Evolutionary conservation across 1,140 invertebrate genomes (phyloP).

Genomic region (Heliconius eleuchia): DNA sequence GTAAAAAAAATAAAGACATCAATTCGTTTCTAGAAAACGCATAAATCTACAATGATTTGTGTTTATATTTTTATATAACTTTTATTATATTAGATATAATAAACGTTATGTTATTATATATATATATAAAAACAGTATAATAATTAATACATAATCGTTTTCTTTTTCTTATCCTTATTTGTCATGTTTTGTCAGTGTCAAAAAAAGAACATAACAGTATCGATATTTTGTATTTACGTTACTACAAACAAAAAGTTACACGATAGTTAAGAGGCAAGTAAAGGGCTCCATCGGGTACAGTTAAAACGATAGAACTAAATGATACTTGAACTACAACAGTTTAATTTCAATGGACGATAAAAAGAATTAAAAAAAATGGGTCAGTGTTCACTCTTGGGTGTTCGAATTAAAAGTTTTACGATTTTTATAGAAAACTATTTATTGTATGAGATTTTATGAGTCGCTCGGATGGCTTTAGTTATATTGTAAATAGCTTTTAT

Average conservation of each 20-base stretch:
- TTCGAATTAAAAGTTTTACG: background rate
- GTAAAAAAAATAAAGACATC: background rate
- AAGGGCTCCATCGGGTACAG: background rate
- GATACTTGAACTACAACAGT: constrained; percentile 6
- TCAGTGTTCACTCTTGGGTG: background rate
- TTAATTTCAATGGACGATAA: constrained; percentile 3
- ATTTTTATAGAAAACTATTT: background rate
- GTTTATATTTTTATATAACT: too few species aligned
- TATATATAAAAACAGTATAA: too few species aligned
- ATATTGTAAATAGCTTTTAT: too few species aligned
- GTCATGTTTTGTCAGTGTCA: too few species aligned
- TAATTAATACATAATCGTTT: too few species aligned
- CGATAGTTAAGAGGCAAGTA: background rate
- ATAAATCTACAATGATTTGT: too few species aligned
- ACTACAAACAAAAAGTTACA: background rate
- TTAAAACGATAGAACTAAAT: background rate
- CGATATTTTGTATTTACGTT: background rate
- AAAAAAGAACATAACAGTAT: background rate
- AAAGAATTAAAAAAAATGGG: constrained; percentile 2
- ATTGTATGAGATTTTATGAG: background rate
- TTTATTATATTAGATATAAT: too few species aligned
- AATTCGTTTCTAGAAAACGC: background rate
- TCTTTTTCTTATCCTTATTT: too few species aligned
- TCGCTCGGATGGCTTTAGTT: background rate
- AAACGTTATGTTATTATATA: too few species aligned